Percentiles rank a stretch among this genome's conserved stretches.
Evolutionary conservation across 2,113 vertebrate genomes (phyloP).

Genomic region (Gymnorhina tibicen): DNA sequence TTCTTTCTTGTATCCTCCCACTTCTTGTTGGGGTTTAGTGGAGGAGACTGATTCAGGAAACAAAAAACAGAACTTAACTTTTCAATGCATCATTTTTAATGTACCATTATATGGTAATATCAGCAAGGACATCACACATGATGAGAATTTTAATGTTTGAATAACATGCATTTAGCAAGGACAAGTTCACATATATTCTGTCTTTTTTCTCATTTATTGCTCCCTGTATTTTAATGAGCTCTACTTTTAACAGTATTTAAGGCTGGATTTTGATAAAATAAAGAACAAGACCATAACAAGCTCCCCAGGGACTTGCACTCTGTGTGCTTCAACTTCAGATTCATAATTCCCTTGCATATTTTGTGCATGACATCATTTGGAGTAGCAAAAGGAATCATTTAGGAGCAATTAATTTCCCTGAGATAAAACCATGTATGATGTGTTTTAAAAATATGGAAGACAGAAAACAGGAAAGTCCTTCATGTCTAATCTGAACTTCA

Average conservation of each 20-base stretch:
- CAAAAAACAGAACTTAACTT: not conserved
- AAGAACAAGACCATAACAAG: not conserved
- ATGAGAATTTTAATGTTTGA: not conserved
- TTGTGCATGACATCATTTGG: not conserved
- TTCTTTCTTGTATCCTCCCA: not conserved
- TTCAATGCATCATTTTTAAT: not conserved
- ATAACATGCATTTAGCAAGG: not conserved
- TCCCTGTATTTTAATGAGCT: not conserved
- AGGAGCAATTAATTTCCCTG: not conserved
- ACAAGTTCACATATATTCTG: not conserved
- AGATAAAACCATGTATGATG: not conserved
- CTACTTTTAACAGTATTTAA: conserved; percentile 2
- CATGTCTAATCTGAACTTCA: not conserved
- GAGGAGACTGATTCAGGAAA: not conserved
- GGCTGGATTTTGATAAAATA: not conserved
- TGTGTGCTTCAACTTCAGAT: not conserved
- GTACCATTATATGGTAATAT: too few species aligned
- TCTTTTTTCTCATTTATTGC: not conserved
- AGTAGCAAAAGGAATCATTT: not conserved
- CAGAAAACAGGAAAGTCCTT: not conserved
- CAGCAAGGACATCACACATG: not conserved
- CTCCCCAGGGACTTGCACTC: not conserved
- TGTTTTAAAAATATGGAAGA: not conserved
- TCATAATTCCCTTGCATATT: not conserved
- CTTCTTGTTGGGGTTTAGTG: not conserved